Evolutionary conservation across 2,888 invertebrate species (phyloP).

Genomic region (Furcula furcula): DNA sequence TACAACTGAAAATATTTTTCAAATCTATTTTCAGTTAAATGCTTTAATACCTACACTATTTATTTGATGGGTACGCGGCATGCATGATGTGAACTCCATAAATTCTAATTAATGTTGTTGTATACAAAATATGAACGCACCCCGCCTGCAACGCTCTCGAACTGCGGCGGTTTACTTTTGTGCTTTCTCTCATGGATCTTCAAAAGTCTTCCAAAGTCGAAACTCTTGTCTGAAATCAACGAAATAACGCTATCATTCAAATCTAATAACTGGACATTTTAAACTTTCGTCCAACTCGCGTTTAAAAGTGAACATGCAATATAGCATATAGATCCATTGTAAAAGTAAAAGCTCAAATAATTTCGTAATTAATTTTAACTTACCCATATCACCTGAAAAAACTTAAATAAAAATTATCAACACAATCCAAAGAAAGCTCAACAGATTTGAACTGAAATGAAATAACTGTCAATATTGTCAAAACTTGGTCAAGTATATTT

Average conservation of each 20-base stretch:
- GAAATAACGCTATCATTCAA: slow-evolving; percentile 1
- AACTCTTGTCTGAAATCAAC: slow-evolving; percentile 59
- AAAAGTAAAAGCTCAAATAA: too few species aligned
- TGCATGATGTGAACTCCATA: slow-evolving; percentile 34
- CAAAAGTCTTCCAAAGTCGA: slow-evolving; percentile 56
- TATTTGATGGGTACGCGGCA: slow-evolving; percentile 23
- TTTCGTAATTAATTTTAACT: slow-evolving; percentile 15
- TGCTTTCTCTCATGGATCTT: slow-evolving; percentile 58
- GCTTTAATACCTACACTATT: slow-evolving; percentile 23
- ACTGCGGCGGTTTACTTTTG: slow-evolving; percentile 59
- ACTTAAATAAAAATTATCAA: slow-evolving; percentile 27
- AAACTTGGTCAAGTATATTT: background rate
- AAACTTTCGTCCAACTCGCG: too few species aligned
- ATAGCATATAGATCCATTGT: too few species aligned
- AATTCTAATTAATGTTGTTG: slow-evolving; percentile 14
- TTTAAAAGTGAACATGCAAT: too few species aligned
- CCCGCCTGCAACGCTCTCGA: slow-evolving; percentile 59
- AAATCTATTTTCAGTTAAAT: too few species aligned
- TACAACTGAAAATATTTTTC: too few species aligned
- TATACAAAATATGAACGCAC: slow-evolving; percentile 40
- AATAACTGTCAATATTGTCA: slow-evolving; percentile 35
- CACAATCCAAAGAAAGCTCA: slow-evolving; percentile 16
- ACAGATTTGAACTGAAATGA: slow-evolving; percentile 30
- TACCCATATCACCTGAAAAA: slow-evolving; percentile 59
- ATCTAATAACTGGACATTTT: slow-evolving; percentile 1